A percentile compares a stretch with the other conserved stretches of the same genome.
Evolutionary conservation across 2,888 invertebrate species (phyloP).

Genomic region (Scaptomyza tumidula): DNA sequence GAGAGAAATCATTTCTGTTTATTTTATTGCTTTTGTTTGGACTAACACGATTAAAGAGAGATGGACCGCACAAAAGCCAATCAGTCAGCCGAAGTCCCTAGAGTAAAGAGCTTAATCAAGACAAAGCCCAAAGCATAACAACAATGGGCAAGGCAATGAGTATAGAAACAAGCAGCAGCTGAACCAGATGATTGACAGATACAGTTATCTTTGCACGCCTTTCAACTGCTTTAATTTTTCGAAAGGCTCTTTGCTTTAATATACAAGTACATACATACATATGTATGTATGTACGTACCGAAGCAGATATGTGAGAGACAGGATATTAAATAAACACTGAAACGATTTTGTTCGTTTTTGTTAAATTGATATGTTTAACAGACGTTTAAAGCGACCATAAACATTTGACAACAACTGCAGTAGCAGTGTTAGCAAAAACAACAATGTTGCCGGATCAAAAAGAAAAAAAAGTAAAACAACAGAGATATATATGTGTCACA

Average conservation of each 20-base stretch:
- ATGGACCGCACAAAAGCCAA: slow-evolving; percentile 57
- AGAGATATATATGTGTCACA: slow-evolving; percentile 34
- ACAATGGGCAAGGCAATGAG: slow-evolving; percentile 18
- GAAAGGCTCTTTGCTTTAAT: too few relatives aligned
- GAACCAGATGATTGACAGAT: slow-evolving; percentile 18
- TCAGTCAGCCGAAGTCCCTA: slow-evolving; percentile 50
- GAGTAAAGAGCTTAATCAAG: slow-evolving; percentile 57
- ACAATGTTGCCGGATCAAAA: slow-evolving; percentile 29
- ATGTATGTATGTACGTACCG: too few relatives aligned
- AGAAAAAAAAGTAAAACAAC: not conserved
- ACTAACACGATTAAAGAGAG: slow-evolving; percentile 3
- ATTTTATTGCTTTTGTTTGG: slow-evolving; percentile 15
- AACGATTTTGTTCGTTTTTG: not conserved
- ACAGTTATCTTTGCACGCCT: slow-evolving; percentile 6
- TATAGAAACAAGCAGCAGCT: slow-evolving; percentile 13
- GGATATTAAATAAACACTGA: not conserved
- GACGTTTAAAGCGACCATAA: slow-evolving; percentile 39
- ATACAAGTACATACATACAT: too few relatives aligned
- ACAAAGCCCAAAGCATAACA: slow-evolving; percentile 43
- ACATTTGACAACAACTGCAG: slow-evolving; percentile 27
- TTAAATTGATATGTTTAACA: slow-evolving; percentile 28
- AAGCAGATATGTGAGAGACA: not conserved
- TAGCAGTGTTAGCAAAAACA: slow-evolving; percentile 2
- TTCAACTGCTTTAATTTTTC: not conserved
- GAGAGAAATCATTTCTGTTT: not conserved